Evolutionary conservation across 2,888 invertebrate species (phyloP), one percentile per base, ranked within the genome.

Genomic region (Colostygia pectinataria): DNA sequence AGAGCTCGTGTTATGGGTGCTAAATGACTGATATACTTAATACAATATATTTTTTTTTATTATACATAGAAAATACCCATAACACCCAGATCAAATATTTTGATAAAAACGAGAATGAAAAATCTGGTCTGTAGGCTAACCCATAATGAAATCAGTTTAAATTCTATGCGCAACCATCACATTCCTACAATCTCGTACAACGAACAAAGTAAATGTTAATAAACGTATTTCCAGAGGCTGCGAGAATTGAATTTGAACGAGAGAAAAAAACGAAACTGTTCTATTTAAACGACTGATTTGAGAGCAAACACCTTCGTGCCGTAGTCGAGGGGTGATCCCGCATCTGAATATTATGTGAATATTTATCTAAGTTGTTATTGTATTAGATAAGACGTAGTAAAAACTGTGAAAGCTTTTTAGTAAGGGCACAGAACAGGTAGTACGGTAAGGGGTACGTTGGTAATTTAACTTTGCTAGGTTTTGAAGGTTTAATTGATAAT

Each of bases 201-300:
- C 68, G 68, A 69, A 66, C 68, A 76, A 70, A 69, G 70, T 66
- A 78, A 80, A 80, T 71, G 68, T 74, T 65, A 68, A 71, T 71
- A 72, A 75, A 71, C 66, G 77, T 77, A 70, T 77, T n/a, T 77
- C 71, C 71, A 68, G 67, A 66, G 72, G 72, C 49, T 39, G 43
- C 71, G 73, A 70, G 74, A 80, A 82, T 83, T 76, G 77, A 79
- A 83, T 81, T 82, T 74, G 69, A 71, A 66, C 66, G 63, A 59
- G 64, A 57, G 56, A 71, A 80, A 79, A 80, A 84, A 82, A 80
- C 71, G 76, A 82, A 81, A 80, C 81, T 77, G 71, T 77, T 83
- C 77, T 83, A 78, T 84, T 84, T 84, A 84, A 86, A 80, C 82
- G 75, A 76, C 82, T 85, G 85, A 85, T 86, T 86, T 81, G 80